Base-by-base conservation (phyloP, 2,113 vertebrate species). In the Lathamus discolor region DNA sequence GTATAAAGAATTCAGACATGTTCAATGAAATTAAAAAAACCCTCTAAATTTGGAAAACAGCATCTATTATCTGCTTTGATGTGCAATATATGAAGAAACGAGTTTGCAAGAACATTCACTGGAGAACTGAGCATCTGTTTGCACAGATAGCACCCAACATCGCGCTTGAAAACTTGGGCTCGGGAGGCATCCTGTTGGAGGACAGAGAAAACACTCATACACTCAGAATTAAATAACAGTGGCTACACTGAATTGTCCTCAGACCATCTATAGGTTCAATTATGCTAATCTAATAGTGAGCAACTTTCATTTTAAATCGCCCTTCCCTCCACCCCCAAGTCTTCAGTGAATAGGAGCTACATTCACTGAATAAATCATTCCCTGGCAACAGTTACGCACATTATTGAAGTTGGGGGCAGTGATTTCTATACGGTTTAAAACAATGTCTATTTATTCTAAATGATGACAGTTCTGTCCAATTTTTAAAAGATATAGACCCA, bases 331-430 rank as follows among this genome's bases (percentile, higher is more conserved):
- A 80, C 92, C 80, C 88, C 80, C 74, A 92, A 92, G 66, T 86
- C 86, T 85, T 89, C 86, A 41, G 81, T 96, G 96, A 97, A 96
- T 93, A 96, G 91, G 78, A 92, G 55, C 83, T 79, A 93, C 93
- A 87, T 86, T 97, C 91, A 96, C 83, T 85, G 96, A 96, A 96
- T 94, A 92, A 95, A 93, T 96, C 86, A 93, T 87, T 93, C 92
- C 95, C 96, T 96, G 95, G 93, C 93, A 94, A 96, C 95, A 96
- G 93, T 96, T 95, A 93, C 59, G 66, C 95, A 74, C 81, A 61
- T 96, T 95, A 97, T 37, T 83, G 92, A 84, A 96, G 92, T 80
- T 74, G 86, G 91, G 88, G 86, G 77, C 92, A 92, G 77, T 29
- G 83, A 89, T 91, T 97, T 93, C 92, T 83, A 54, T 63, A 92